phyloP scores from a whole-genome alignment of 2,888 invertebrate genomes.

The Acronicta aceris region DNA sequence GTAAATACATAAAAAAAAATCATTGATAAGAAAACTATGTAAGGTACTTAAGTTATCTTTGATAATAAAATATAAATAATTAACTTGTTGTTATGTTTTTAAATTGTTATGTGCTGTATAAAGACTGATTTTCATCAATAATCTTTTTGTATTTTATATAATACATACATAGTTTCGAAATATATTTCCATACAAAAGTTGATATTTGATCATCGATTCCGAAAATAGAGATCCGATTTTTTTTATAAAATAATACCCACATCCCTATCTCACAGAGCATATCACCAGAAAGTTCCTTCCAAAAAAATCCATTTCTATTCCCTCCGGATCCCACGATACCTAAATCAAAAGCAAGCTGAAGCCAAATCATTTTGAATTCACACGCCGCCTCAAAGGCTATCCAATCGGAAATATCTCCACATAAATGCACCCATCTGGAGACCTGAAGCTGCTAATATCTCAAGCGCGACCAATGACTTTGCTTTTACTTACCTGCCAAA shows the following conservation, averaged over 20 bases:
- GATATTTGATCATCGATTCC: too few species aligned
- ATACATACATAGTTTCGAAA: too few species aligned
- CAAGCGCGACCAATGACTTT: conserved; percentile 80
- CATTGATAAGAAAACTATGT: too few species aligned
- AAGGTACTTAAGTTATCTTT: too few species aligned
- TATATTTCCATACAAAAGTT: background rate
- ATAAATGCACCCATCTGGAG: conserved; percentile 83
- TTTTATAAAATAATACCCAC: background rate
- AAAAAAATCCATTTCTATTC: conserved; percentile 40
- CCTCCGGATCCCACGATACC: conserved; percentile 43
- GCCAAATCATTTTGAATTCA: conserved; percentile 58
- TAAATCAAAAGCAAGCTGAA: conserved; percentile 53
- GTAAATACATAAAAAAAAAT: too few species aligned
- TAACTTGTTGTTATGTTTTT: too few species aligned
- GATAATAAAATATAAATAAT: too few species aligned
- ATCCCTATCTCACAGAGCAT: background rate
- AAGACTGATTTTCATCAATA: too few species aligned
- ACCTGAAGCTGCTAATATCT: conserved; percentile 84
- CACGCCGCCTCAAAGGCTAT: conserved; percentile 79
- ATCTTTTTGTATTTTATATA: too few species aligned
- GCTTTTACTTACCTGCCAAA: conserved; percentile 76
- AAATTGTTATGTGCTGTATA: too few species aligned
- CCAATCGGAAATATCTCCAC: conserved; percentile 81
- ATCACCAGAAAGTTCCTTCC: conserved; percentile 20
- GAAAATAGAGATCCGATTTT: too few species aligned